These are phyloP conservation scores for Nasua narica DNA, from an alignment of 2,797 vertebrate genomes.

Conservation along the genomic window DNA sequence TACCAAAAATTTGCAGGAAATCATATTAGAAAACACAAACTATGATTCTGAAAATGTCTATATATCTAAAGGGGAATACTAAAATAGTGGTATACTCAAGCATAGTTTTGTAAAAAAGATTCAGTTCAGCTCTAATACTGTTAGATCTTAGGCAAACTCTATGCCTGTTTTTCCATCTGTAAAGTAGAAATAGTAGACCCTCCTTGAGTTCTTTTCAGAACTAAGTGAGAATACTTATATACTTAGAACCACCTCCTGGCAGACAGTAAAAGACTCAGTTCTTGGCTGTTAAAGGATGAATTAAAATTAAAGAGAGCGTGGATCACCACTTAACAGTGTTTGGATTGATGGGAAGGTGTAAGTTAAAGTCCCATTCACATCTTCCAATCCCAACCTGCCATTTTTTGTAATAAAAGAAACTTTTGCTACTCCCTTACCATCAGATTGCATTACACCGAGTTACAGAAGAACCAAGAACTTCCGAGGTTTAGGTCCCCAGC, in stretches of 20 bases:
- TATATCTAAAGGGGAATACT: background rate
- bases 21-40: background rate
- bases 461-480: background rate
- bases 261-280: background rate
- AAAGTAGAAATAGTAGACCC: background rate
- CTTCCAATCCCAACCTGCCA: background rate
- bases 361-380: background rate
- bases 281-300: background rate
- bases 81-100: background rate
- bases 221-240: background rate
- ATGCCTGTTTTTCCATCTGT: background rate
- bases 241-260: background rate
- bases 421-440: background rate
- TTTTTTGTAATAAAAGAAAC: background rate
- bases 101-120: background rate
- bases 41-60: background rate
- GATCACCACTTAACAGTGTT: background rate
- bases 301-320: background rate
- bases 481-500: background rate
- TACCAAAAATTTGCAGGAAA: background rate
- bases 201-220: background rate
- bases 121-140: background rate
- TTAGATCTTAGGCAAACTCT: background rate
- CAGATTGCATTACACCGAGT: background rate
- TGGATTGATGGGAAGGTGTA: background rate